phyloP scores from a whole-genome alignment of 2,797 vertebrate species.

The Aotus griseimembra region DNA sequence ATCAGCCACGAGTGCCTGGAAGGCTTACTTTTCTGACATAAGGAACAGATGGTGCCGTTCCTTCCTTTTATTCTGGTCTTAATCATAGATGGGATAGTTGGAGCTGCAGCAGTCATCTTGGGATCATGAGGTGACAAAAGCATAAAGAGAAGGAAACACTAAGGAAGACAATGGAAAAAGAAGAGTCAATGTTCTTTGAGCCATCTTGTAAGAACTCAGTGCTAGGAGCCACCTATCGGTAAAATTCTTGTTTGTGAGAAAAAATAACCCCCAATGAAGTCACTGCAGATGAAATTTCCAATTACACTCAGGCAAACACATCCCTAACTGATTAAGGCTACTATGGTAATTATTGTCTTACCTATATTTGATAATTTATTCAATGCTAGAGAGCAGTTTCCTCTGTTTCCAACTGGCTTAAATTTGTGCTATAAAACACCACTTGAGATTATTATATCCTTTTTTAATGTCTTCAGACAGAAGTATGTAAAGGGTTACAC shows the following conservation, averaged over 20 bases:
- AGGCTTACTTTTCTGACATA: not conserved
- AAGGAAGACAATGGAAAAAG: not conserved
- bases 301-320: not conserved
- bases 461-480: not conserved
- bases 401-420: not conserved
- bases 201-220: not conserved
- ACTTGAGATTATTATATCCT: not conserved
- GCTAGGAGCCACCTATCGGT: not conserved
- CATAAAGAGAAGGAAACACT: not conserved
- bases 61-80: not conserved
- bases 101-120: not conserved
- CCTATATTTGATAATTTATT: not conserved
- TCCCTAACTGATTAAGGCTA: not conserved
- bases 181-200: not conserved
- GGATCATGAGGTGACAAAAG: not conserved
- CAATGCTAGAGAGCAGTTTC: not conserved
- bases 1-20: not conserved
- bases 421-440: not conserved
- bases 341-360: not conserved
- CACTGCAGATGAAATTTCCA: not conserved
- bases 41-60: not conserved
- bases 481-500: not conserved
- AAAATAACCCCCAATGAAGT: not conserved
- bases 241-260: not conserved
- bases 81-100: not conserved